Evolutionary conservation across 2,888 invertebrate genomes (phyloP), one percentile per base, ranked within the genome.

Genomic region (Tridacna crocea): DNA sequence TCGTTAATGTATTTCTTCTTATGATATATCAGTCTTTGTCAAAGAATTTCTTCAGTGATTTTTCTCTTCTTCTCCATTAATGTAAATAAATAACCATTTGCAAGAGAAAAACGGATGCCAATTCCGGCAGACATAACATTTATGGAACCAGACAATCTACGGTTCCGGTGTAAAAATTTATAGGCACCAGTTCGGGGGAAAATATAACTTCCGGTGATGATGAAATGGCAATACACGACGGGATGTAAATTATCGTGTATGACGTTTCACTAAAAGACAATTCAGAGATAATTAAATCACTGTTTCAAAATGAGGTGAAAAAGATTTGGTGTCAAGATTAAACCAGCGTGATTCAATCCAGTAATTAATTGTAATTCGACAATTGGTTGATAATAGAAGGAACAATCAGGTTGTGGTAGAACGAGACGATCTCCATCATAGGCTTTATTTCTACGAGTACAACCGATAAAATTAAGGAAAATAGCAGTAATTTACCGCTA

Each of bases 401-500:
- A 72, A 72, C 46, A 78, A 72, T 46, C 47, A 24, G 13, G 47
- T 63, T 15, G 72, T 36, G 66, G 51, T 58, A 27, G 26, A n/a
- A 19, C 65, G 24, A 22, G 58, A 19, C 61, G 61, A 24, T 24
- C n/a, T 61, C 27, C 47, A 63, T 72, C 61, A 72, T 63, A 55
- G 60, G 72, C 72, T 78, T 78, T 72, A 78, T 78, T 72, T 72
- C 78, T 72, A 47, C 72, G 75, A 81, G 77, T 80, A 78, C 72
- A 79, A 55, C 72, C 87, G 85, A 84, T 87, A 86, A 89, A 91
- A 90, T 89, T 85, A 87, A 88, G 83, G 88, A 89, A 91, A 91
- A 90, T 89, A 86, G 88, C 84, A 84, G 87, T 89, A 90, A 91
- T 90, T 90, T 88, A 82, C 87, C 80, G 79, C 84, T 88, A 91